Evolutionary conservation across 2,888 invertebrate species (phyloP), one percentile per base, ranked within the genome.

Genomic region (Cremastobaeus sp.): DNA sequence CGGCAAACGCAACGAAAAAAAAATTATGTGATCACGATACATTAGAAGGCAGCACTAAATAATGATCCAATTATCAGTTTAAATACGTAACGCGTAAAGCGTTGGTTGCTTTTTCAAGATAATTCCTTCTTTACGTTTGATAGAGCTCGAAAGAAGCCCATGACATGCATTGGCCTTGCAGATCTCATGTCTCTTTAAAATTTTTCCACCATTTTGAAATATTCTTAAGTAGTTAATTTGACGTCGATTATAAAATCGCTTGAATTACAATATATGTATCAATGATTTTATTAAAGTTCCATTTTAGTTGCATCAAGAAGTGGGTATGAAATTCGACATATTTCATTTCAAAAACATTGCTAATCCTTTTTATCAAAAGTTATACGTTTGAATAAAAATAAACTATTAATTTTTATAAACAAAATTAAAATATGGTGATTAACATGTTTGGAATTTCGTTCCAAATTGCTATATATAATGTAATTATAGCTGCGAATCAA

Each of bases 61-160:
- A 39, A 30, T 47, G 12, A 73, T 57, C 50, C 50, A 57, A 65
- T 71, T 57, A 50, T 25, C 5, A 57, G 59, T 60, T 32, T 54
- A 66, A 74, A 65, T 35, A 47, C 41, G 60, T 71, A 71, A 66
- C 65, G 32, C 62, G 50, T 73, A 35, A 76, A 74, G 68, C 68
- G 68, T 60, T 64, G 50, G 47, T 60, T 52, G 54, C 62, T 66
- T 35, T 55, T 59, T 64, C 60, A 35, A 64, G 32, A 55, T 68
- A 64, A 71, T 71, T 68, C 41, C 28, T n/a, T 30, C 28, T 70
- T 70, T 60, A 50, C 55, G 76, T 78, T 78, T 70, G 76, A 79
- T 78, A 74, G 75, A 71, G 73, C 77, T 77, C 62, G 73, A 77
- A 71, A 48, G 81, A 79, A 81, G 65, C 78, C 80, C 59, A 43